Conservation (phyloP, 2,888 invertebrate species). For the Argyra leucocephala region DNA sequence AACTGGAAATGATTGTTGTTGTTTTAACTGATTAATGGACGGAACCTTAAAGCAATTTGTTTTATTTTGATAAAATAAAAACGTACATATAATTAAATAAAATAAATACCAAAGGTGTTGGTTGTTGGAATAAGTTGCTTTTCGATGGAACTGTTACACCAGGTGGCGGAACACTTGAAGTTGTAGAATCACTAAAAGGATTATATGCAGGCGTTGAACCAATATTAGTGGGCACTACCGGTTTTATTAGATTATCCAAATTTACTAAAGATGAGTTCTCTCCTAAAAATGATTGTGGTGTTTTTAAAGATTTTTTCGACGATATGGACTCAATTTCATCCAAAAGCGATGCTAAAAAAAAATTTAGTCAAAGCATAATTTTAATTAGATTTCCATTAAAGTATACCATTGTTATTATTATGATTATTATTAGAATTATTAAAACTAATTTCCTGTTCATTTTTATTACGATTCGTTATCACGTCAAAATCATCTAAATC, state of each 20-base stretch:
- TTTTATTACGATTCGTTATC: conserved; percentile 64
- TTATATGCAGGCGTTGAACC: conserved; percentile 38
- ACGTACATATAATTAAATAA: neutral
- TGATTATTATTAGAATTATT: conserved; percentile 41
- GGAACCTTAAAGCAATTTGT: conserved; percentile 35
- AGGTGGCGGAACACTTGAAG: conserved; percentile 11
- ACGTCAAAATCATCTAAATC: conserved; percentile 83
- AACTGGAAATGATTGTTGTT: conserved; percentile 43
- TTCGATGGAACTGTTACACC: conserved; percentile 37
- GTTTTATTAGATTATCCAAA: conserved; percentile 86
- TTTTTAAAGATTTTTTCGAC: conserved; percentile 52
- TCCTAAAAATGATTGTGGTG: conserved; percentile 91
- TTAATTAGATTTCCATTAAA: conserved; percentile 4
- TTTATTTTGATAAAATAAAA: neutral
- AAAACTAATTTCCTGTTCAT: conserved; percentile 34
- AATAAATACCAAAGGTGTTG: conserved; percentile 41
- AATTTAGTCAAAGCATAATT: neutral
- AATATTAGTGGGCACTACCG: conserved; percentile 39
- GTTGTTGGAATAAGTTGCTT: conserved; percentile 53
- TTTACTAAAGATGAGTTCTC: conserved; percentile 95
- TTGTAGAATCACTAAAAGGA: conserved; percentile 40
- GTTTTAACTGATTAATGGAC: conserved; percentile 45
- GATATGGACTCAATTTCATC: conserved; percentile 43
- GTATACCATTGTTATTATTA: conserved; percentile 40
- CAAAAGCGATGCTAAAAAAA: conserved; percentile 35